Base-by-base conservation (phyloP, 1,140 invertebrate genomes). In the Anastatus disparis region DNA sequence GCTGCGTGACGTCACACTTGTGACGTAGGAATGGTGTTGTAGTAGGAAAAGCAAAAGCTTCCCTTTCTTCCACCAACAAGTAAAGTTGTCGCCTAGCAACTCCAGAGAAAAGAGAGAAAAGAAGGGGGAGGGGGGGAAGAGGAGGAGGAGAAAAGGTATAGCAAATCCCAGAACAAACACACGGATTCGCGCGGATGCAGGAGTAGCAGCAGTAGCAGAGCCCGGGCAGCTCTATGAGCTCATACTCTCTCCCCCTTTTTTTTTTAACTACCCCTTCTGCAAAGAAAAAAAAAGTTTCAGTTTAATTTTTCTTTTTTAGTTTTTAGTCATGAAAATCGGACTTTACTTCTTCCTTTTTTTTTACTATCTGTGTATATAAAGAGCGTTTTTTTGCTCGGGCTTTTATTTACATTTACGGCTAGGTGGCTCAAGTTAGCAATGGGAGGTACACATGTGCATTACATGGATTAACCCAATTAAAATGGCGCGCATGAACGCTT, bases 71-170 rank as follows among this genome's bases (percentile, higher is more conserved):
- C n/a, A n/a, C n/a, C n/a, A 17, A n/a, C 2, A 3, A 10, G n/a
- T 15, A 13, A 46, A 61, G 12, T 61, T 27, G 58, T 61, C 58
- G 58, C 58, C 40, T 61, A 61, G 58, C 58, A 61, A 61, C 58
- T 61, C 40, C 2, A 10, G 26, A 1, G 12, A 29, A 8, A 6
- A 26, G 2, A 22, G 3, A 50, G 22, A 10, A 10, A 7, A 22
- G 10, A 22, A 6, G 20, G 24, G n/a, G 3, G 3, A n/a, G n/a
- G n/a, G n/a, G n/a, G n/a, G n/a, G n/a, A n/a, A n/a, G n/a, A n/a
- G n/a, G 22, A 50, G 10, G 2, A 26, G 2, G 46, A 2, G 24
- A 17, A 10, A 10, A 7, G 46, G 10, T 17, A 6, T 50, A 3
- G 50, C 50, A 53, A 53, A 53, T 29, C 50, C 26, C 50, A 13